Percentiles rank a stretch among this genome's conserved stretches.
These are phyloP conservation scores for Scaptomyza flava DNA, from an alignment of 2,888 invertebrate species.

Conservation along the genomic window DNA sequence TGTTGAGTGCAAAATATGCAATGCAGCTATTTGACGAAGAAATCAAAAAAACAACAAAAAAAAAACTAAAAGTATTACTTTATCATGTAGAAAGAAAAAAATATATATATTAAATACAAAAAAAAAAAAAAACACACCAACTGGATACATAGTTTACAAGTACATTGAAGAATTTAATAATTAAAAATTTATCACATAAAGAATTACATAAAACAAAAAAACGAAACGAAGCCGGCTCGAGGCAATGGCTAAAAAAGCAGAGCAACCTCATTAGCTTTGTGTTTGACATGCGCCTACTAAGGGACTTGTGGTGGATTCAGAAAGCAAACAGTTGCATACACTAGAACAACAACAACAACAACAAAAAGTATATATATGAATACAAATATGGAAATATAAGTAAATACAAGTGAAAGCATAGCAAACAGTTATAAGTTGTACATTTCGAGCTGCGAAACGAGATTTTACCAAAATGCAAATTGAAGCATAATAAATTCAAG, in stretches of 20 bases:
- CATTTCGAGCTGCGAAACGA: constrained; percentile 58
- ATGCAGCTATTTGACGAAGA: constrained; percentile 57
- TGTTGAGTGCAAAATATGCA: constrained; percentile 46
- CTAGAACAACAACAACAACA: constrained; percentile 7
- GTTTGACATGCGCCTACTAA: constrained; percentile 20
- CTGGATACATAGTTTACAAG: constrained; percentile 65
- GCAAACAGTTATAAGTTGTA: constrained; percentile 66
- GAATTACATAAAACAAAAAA: constrained; percentile 23
- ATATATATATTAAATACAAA: constrained; percentile 19
- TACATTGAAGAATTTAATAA: constrained; percentile 67
- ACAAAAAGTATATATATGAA: constrained; percentile 9
- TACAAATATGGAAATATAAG: constrained; percentile 16
- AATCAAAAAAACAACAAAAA: constrained; percentile 29
- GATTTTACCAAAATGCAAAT: constrained; percentile 65
- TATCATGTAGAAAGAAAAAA: constrained; percentile 65
- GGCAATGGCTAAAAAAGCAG: constrained; percentile 21
- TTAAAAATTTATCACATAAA: constrained; percentile 50
- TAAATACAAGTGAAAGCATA: constrained; percentile 34
- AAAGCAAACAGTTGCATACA: constrained; percentile 37
- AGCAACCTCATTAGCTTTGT: constrained; percentile 34
- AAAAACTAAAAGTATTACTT: constrained; percentile 73
- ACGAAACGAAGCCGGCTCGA: constrained; percentile 11
- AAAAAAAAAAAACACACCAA: constrained; percentile 35
- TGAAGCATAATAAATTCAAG: constrained; percentile 65
- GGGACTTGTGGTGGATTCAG: constrained; percentile 22